Evolutionary conservation across 2,888 invertebrate species (phyloP), one percentile per base, ranked within the genome.

Genomic region (Eupithecia centaureata): DNA sequence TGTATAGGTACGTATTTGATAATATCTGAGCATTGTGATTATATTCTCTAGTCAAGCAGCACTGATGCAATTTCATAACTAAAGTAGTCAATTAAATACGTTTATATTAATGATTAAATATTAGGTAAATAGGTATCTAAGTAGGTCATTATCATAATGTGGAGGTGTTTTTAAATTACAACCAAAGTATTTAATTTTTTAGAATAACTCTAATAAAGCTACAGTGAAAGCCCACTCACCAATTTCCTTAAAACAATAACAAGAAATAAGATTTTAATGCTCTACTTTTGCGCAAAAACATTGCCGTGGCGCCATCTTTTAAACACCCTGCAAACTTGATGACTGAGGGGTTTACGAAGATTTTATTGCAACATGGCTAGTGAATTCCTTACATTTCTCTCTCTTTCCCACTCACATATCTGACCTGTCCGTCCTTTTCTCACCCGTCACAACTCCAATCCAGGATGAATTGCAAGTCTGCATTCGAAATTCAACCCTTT

Each of bases 281-380:
- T 67, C 68, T 18, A 61, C 73, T 68, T 58, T 69, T 64, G 63
- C 64, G 72, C 66, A 73, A 74, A 77, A 73, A 70, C 68, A 81
- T 83, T 62, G 73, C 54, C 68, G 84, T 87, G 82, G 84, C 91
- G 92, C 91, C 92, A 92, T 92, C 92, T 92, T 81, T 86, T 85
- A 84, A 69, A 68, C 72, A 71, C 76, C 78, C 75, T 77, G 70
- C 76, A 82, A 87, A 89, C 85, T 87, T 84, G 65, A 63, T 76
- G 78, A 80, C 80, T 79, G 77, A 82, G 77, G 81, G 47, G 84
- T 84, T 83, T 78, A 82, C 79, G 73, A 77, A 42, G 83, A 86
- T 84, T 81, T 84, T 84, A 84, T 81, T 85, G 85, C 88, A 86
- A 82, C 84, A 83, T 85, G 85, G 84, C 84, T 80, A 84, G 81